phyloP scores from a whole-genome alignment of 2,888 invertebrate species.

The Platycheirus albimanus region DNA sequence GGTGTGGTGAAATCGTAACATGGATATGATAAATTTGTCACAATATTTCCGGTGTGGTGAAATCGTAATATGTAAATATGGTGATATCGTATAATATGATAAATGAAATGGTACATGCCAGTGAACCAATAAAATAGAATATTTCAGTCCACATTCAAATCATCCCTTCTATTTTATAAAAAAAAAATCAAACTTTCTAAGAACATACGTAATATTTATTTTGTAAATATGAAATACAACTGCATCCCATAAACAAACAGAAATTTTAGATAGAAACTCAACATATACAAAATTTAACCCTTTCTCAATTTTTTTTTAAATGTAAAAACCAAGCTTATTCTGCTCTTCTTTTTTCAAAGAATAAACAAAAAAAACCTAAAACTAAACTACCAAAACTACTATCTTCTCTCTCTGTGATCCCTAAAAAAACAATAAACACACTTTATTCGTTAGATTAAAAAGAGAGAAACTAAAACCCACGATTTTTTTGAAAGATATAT shows the following conservation, averaged over 20 bases:
- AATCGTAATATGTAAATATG: too few species aligned
- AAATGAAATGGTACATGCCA: too few species aligned
- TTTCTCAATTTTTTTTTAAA: conserved; percentile 2
- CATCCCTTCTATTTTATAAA: background rate
- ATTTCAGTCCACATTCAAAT: too few species aligned
- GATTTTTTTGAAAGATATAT: conserved; percentile 32
- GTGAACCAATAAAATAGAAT: too few species aligned
- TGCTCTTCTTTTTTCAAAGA: conserved; percentile 24
- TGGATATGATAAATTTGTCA: too few species aligned
- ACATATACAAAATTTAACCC: conserved; percentile 60
- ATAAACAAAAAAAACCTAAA: conserved; percentile 29
- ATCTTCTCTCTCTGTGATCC: conserved; percentile 72
- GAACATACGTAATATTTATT: too few species aligned
- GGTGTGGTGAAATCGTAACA: too few species aligned
- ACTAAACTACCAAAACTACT: conserved; percentile 56
- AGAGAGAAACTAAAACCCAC: conserved; percentile 69
- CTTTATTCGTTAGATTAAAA: conserved; percentile 63
- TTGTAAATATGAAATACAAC: conserved; percentile 1
- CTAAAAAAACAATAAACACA: conserved; percentile 49
- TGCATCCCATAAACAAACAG: conserved; percentile 29
- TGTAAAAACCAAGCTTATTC: conserved; percentile 50
- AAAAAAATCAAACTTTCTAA: conserved; percentile 17
- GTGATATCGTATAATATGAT: too few species aligned
- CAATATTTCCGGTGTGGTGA: too few species aligned
- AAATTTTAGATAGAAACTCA: conserved; percentile 36